Conservation (phyloP, 2,888 invertebrate species). For the Ormyrus nitidulus region DNA sequence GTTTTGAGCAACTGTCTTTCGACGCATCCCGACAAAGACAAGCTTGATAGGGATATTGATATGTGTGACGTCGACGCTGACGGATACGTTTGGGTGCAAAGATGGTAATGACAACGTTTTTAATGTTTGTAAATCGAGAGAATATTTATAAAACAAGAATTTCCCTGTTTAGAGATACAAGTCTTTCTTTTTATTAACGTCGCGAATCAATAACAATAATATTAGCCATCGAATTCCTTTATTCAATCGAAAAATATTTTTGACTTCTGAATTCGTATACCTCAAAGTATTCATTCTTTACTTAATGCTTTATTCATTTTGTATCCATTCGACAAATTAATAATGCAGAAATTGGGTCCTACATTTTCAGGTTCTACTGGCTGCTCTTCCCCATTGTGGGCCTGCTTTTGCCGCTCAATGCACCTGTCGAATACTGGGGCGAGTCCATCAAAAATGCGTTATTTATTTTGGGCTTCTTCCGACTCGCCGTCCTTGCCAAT, state of each 20-base stretch:
- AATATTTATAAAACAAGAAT: too few relatives aligned
- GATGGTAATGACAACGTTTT: conserved; percentile 77
- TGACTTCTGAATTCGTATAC: too few relatives aligned
- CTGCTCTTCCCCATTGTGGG: conserved; percentile 81
- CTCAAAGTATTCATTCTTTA: too few relatives aligned
- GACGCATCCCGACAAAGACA: conserved; percentile 81
- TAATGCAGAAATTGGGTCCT: not conserved
- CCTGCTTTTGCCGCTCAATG: conserved; percentile 84
- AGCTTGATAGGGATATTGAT: conserved; percentile 82
- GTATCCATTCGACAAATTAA: too few relatives aligned
- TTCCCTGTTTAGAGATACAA: too few relatives aligned
- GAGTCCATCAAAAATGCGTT: conserved; percentile 81
- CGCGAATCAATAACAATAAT: too few relatives aligned
- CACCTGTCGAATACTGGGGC: conserved; percentile 87
- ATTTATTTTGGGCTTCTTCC: conserved; percentile 83
- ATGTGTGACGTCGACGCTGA: conserved; percentile 88
- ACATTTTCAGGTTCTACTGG: conserved; percentile 81
- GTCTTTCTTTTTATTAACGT: too few relatives aligned
- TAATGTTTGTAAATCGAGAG: too few relatives aligned
- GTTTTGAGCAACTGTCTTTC: conserved; percentile 83
- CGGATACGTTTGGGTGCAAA: conserved; percentile 88
- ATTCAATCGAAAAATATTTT: too few relatives aligned
- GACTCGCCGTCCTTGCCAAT: conserved; percentile 82
- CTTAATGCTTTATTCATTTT: too few relatives aligned
- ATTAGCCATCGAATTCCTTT: too few relatives aligned